Evolutionary conservation across 35 echinoderm and acorn worm species (phyloP).

Genomic region (Apostichopus parvimensis): DNA sequence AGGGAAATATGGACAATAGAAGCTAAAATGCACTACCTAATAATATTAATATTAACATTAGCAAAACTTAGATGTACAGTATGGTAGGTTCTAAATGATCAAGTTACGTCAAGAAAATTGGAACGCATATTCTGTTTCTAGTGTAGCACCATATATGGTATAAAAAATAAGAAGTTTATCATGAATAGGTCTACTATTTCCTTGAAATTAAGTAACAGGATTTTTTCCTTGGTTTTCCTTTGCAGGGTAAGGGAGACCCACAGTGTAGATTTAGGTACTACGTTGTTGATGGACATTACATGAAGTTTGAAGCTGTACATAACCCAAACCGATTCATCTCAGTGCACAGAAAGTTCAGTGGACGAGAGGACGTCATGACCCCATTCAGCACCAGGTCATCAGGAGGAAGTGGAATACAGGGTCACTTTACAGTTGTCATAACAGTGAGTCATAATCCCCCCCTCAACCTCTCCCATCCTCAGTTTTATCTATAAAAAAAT

Average conservation of each 20-base stretch:
- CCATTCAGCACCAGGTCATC: constrained; percentile 66
- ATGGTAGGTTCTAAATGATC: no score
- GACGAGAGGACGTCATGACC: constrained; percentile 64
- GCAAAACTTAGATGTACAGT: no score
- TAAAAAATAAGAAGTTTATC: no score
- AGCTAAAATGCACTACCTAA: not conserved
- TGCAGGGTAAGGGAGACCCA: constrained; percentile 91
- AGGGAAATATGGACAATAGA: not conserved
- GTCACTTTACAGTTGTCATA: constrained; percentile 76
- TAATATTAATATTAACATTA: no score
- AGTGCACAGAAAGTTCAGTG: constrained; percentile 78
- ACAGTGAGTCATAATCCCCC: constrained; percentile 62
- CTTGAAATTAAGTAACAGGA: not conserved
- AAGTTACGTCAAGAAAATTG: no score
- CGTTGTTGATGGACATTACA: constrained; percentile 67
- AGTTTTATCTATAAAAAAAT: no score
- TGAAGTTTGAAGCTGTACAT: constrained; percentile 92
- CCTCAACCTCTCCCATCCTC: no score
- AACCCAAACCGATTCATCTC: constrained; percentile 97
- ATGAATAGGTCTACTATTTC: no score
- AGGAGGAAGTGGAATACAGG: constrained; percentile 66
- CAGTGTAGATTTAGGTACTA: constrained; percentile 82
- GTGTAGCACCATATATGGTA: no score
- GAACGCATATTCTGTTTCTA: no score
- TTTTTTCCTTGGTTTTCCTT: not conserved